phyloP scores from a whole-genome alignment of 2,113 vertebrate genomes.

The Pavo muticus region DNA sequence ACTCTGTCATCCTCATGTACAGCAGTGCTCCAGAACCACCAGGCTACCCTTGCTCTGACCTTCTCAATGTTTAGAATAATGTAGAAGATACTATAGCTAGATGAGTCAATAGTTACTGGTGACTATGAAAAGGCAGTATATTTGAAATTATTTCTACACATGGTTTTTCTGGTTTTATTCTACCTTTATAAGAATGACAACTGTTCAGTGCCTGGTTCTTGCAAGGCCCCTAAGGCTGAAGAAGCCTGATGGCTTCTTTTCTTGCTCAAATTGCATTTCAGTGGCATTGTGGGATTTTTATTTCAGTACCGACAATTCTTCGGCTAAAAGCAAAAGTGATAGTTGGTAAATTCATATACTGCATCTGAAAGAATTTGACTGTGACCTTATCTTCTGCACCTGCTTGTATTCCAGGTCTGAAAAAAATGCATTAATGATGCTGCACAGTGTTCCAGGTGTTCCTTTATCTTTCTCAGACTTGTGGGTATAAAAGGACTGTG shows the following conservation, averaged over 20 bases:
- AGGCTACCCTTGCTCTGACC: background rate
- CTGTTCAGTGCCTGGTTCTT: background rate
- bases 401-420: background rate
- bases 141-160: background rate
- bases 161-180: constrained; percentile 13
- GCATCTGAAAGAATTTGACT: background rate
- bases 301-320: background rate
- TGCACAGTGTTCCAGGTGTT: background rate
- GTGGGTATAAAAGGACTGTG: background rate
- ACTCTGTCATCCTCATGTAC: too few relatives aligned
- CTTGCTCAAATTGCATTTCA: background rate
- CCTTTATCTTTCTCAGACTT: background rate
- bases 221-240: background rate
- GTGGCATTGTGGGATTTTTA: background rate
- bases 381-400: background rate
- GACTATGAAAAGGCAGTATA: background rate
- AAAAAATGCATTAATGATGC: background rate
- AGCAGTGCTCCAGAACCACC: background rate
- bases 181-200: constrained; percentile 9
- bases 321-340: background rate
- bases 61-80: background rate
- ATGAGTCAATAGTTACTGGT: background rate
- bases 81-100: background rate
- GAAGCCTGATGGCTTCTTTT: background rate
- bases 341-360: background rate